Conservation (phyloP, 2,888 invertebrate species). For the Branchipolynoe longqiensis region DNA sequence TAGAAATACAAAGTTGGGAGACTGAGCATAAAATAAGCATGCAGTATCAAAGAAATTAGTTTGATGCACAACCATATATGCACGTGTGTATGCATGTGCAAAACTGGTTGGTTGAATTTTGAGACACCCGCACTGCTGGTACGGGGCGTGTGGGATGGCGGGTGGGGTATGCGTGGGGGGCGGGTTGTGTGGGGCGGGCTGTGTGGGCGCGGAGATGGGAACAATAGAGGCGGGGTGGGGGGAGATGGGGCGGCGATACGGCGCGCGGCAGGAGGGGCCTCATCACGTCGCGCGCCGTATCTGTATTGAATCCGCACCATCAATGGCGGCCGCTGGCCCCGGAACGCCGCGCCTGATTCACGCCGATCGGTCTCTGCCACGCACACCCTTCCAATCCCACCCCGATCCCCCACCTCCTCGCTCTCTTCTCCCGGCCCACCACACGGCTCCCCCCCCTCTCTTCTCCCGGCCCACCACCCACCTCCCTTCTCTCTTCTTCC, state of each 20-base stretch:
- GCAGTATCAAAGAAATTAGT: no score
- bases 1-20: no score
- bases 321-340: not conserved
- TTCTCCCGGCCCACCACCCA: not conserved
- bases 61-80: no score
- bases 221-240: not conserved
- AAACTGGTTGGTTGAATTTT: no score
- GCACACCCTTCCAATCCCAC: not conserved
- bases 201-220: no score
- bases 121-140: no score
- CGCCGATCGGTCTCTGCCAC: slow-evolving; percentile 23
- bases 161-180: no score
- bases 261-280: not conserved
- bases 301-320: slow-evolving; percentile 46
- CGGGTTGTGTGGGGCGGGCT: no score
- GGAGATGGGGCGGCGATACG: slow-evolving; percentile 42
- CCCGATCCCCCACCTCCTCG: not conserved
- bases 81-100: no score
- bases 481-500: not conserved
- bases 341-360: not conserved
- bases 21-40: no score
- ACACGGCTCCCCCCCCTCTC: not conserved
- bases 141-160: no score
- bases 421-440: not conserved
- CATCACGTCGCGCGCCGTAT: slow-evolving; percentile 43